Base-by-base conservation (phyloP, 2,797 vertebrate genomes). In the Natrix natrix region DNA sequence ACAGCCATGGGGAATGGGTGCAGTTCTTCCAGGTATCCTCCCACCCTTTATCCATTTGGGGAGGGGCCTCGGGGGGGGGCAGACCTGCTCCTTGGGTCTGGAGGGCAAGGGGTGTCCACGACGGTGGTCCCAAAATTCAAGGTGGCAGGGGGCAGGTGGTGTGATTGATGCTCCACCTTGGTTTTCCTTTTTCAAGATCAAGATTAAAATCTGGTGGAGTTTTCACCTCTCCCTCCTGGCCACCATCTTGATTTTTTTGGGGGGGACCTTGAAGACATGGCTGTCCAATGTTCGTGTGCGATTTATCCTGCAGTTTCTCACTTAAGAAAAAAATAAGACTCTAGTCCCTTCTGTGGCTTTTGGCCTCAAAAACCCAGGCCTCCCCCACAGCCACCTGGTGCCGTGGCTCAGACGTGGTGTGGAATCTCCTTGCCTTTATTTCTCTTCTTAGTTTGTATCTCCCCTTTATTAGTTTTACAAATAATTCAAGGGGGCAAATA, bases 1-100 rank as follows among this genome's bases (percentile, higher is more conserved):
- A 99, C 97, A 97, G 97, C 97, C 99, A 99, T 92, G n/a, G 94
- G 57, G 98, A 99, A 96, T 99, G 99, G 99, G 97, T 99, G 94
- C 98, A 98, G 26, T 99, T 99, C 95, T 98, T 99, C 96, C 98
- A 99, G 98, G 99, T 99, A 97, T 3, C 93, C 95, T 96, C 91
- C 92, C 12, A 0, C 63, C 17, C 0, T 26, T 61, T 56, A 8
- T 1, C 20, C 88, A 24, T 22, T 10, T 60, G 59, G 60, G 60
- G 59, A 48, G 43, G 88, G 13, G 24, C 14, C 12, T 22, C 8
- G 0, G 7, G 86, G 14, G 5, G 14, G 43, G 43, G 43, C 43
- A 43, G 43, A 32, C 3, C 1, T n/a, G 52, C 24, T 20, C 10
- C 20, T 90, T 28, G 48, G 63, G 89, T 32, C 8, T 16, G 1